Evolutionary conservation across 2,113 vertebrate genomes (phyloP), one percentile per base, ranked within the genome.

Genomic region (Tenebrosternarchus preto): DNA sequence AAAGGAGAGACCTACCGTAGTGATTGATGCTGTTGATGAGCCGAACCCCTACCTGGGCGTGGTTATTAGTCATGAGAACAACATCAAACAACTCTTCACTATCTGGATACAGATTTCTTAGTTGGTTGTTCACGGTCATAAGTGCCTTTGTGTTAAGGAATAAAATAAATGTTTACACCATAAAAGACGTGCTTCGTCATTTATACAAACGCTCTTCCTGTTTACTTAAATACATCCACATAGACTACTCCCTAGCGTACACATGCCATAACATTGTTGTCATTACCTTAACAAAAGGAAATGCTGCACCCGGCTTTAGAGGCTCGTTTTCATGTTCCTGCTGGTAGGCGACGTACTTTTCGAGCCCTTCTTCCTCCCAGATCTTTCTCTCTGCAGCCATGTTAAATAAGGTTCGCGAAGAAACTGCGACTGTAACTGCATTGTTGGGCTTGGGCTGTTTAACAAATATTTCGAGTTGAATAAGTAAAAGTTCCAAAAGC

Each of bases 11-110:
- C 90, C 84, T 93, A 98, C 97, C 95, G 0, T 98, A 96, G 89
- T 98, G 94, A 92, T 98, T 99, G 86, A 98, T 98, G 92, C 95
- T 97, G 93, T 98, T 98, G 89, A 99, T 98, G 87, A 99, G 95
- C 61, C 97, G 92, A 75, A 99, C 96, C 81, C 97, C 97, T 29
- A 98, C 96, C 86, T 99, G 96, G 84, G 97, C 98, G 68, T 97
- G 96, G 91, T 98, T 97, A 89, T 98, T 98, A 73, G 98, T 98
- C 96, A 99, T 97, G 80, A 99, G 91, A 57, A 99, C 96, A 64
- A 98, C 95, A 91, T 99, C 97, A 90, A 98, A 98, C 82, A 98
- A 91, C 79, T 98, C 95, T 85, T 99, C 96, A 2, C 95, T 95
- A 9, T 95, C 92, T 0, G 96, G 96, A 84, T 99, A 98, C 50